These are phyloP conservation scores for Acronicta aceris DNA, from an alignment of 2,888 invertebrate species.

Conservation along the genomic window DNA sequence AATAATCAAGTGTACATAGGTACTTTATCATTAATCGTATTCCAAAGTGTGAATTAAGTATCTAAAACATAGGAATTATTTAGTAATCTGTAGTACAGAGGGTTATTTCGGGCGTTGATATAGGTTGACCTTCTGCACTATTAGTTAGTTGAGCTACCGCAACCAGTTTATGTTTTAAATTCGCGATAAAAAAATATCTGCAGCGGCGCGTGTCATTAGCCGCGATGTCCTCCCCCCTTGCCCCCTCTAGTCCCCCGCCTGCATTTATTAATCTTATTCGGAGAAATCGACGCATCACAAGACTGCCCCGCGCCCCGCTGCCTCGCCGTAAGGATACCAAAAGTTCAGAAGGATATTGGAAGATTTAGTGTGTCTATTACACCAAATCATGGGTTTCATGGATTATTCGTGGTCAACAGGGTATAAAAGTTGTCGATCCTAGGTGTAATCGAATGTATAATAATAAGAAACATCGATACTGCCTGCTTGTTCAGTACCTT, in stretches of 20 bases:
- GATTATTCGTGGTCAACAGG: neutral
- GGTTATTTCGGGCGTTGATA: neutral
- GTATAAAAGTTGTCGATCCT: neutral
- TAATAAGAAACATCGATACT: too few relatives aligned
- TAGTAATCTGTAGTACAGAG: too few relatives aligned
- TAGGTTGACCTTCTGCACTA: slow-evolving; percentile 36
- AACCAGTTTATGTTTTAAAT: slow-evolving; percentile 86
- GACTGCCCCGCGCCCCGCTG: slow-evolving; percentile 45
- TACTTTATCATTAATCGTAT: too few relatives aligned
- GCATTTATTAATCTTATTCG: slow-evolving; percentile 88
- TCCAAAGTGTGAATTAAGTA: too few relatives aligned
- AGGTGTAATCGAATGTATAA: neutral
- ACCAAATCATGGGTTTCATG: too few relatives aligned
- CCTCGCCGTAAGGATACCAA: slow-evolving; percentile 45
- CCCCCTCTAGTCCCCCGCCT: slow-evolving; percentile 67
- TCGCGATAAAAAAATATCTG: slow-evolving; percentile 86
- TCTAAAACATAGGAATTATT: too few relatives aligned
- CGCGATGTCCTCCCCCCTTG: slow-evolving; percentile 64
- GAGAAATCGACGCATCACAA: slow-evolving; percentile 85
- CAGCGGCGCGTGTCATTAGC: slow-evolving; percentile 86
- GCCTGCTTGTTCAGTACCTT: too few relatives aligned
- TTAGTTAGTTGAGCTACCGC: slow-evolving; percentile 55
- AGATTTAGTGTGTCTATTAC: slow-evolving; percentile 17
- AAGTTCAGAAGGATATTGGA: slow-evolving; percentile 36
- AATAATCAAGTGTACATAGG: too few relatives aligned